A percentile compares a stretch with the other conserved stretches of the same genome.
Evolutionary conservation across 2,113 vertebrate species (phyloP).

Genomic region (Embiotoca jacksoni): DNA sequence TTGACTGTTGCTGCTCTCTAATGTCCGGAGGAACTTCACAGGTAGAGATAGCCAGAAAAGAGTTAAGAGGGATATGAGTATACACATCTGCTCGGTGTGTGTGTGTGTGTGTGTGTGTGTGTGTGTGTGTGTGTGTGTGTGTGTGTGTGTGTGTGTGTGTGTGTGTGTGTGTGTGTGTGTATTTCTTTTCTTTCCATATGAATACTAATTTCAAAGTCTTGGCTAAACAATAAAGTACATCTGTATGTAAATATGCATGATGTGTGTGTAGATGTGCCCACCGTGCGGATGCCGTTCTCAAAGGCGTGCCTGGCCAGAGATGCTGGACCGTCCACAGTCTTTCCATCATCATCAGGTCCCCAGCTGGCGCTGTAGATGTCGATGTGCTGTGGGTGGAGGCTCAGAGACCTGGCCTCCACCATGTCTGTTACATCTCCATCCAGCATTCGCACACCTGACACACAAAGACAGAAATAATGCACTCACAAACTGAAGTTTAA

Average conservation of each 20-base stretch:
- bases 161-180: no score
- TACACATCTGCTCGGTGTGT: conserved; percentile 17
- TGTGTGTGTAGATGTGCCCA: conserved; percentile 72
- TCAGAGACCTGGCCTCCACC: conserved; percentile 98
- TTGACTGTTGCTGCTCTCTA: conserved; percentile 13
- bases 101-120: conserved; percentile 9
- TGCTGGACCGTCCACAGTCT: conserved; percentile 97
- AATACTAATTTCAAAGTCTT: conserved; percentile 39
- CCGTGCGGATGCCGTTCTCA: conserved; percentile 96
- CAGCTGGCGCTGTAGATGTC: conserved; percentile 99
- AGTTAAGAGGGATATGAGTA: background rate
- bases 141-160: no score
- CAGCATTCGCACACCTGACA: conserved; percentile 95
- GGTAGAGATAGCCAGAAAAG: conserved; percentile 24
- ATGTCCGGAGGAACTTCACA: conserved; percentile 45
- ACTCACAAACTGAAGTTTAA: conserved; percentile 10
- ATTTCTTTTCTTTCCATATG: conserved; percentile 9
- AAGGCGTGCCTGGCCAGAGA: conserved; percentile 96
- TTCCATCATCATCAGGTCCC: conserved; percentile 98
- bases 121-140: no score
- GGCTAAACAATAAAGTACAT: conserved; percentile 19
- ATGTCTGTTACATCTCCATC: conserved; percentile 99
- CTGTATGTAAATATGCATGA: conserved; percentile 9
- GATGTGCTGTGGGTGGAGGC: conserved; percentile 95
- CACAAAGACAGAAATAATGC: conserved; percentile 36